phyloP scores from a whole-genome alignment of 2,113 vertebrate genomes.

The Dascyllus trimaculatus region DNA sequence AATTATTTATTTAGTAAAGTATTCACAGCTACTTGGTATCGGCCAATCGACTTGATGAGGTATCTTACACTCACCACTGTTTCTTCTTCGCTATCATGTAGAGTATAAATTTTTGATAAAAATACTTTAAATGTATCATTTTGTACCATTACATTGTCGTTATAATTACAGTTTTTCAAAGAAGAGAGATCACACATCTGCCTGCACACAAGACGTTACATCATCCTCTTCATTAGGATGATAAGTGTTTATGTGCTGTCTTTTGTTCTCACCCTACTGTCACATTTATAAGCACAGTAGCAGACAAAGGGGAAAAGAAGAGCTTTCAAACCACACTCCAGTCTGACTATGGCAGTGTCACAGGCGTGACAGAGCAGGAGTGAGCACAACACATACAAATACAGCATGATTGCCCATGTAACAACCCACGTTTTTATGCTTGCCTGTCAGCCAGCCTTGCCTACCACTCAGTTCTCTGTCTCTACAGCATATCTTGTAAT shows the following conservation, averaged over 20 bases:
- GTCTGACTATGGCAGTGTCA: conserved; percentile 31
- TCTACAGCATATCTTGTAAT: conserved; percentile 8
- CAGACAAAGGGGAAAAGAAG: conserved; percentile 44
- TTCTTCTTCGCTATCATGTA: neutral
- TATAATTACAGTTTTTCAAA: conserved; percentile 35
- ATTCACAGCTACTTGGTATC: neutral
- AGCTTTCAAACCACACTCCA: conserved; percentile 46
- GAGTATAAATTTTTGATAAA: neutral
- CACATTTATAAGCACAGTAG: conserved; percentile 41
- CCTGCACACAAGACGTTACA: conserved; percentile 39
- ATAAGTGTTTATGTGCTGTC: conserved; percentile 27
- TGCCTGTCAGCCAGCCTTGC: neutral
- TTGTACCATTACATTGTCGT: neutral
- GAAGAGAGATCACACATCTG: conserved; percentile 23
- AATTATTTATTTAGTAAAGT: neutral
- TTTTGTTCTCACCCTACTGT: conserved; percentile 54
- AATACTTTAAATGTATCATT: neutral
- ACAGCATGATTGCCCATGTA: conserved; percentile 42
- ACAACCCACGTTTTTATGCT: conserved; percentile 38
- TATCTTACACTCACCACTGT: neutral
- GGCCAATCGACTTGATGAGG: neutral
- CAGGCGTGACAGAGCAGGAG: conserved; percentile 49
- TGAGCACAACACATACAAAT: conserved; percentile 51
- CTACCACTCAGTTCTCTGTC: conserved; percentile 12
- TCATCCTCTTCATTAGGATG: conserved; percentile 39